These are phyloP conservation scores for Ceratina calcarata DNA, from an alignment of 1,140 invertebrate genomes.

Conservation along the genomic window DNA sequence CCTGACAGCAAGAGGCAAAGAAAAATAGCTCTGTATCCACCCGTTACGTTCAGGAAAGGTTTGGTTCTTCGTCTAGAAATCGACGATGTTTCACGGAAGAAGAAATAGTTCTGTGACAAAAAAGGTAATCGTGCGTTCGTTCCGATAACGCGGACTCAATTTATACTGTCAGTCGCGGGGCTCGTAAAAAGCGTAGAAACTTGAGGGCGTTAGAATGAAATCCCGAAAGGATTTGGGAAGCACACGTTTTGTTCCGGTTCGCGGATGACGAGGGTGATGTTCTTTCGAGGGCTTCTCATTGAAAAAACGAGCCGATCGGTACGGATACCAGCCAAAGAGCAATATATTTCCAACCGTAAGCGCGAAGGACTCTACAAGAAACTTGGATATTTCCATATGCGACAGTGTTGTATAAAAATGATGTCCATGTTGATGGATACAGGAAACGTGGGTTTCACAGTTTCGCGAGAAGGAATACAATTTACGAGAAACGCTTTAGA, in stretches of 20 bases:
- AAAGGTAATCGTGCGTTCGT: neutral
- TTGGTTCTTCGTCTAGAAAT: neutral
- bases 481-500: neutral
- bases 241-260: neutral
- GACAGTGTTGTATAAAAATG: no score
- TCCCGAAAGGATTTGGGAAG: slow-evolving; percentile 37
- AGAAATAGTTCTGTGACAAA: neutral
- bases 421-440: no score
- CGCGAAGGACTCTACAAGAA: no score
- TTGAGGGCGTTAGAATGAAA: slow-evolving; percentile 32
- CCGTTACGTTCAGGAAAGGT: neutral
- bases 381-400: no score
- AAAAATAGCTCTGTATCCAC: neutral
- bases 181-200: slow-evolving; percentile 48
- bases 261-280: no score
- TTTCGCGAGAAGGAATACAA: no score
- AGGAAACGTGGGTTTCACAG: no score
- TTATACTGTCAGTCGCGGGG: slow-evolving; percentile 47
- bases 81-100: neutral
- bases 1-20: neutral
- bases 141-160: slow-evolving; percentile 52
- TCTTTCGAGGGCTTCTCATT: no score
- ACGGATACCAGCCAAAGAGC: no score
- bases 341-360: no score
- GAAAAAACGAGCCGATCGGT: no score